Base-by-base conservation (phyloP, 2,888 invertebrate genomes). In the Rhingia campestris region DNA sequence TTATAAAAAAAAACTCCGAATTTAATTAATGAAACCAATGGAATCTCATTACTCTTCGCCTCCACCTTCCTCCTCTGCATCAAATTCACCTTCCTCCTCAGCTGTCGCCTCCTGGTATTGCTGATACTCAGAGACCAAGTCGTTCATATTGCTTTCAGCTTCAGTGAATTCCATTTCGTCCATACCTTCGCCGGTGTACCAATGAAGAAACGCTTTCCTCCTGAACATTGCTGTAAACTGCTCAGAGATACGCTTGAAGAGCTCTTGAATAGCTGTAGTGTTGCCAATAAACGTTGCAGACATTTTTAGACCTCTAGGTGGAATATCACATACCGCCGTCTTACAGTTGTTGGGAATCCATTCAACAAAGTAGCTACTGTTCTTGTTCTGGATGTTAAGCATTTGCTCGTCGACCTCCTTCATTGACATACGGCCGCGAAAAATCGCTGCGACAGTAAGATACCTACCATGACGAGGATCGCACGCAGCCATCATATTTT, bases 121-220 rank as follows among this genome's bases (percentile, higher is more conserved):
- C 91, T 98, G 97, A 92, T 98, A 98, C 91, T 97, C 97, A 0
- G 96, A 96, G n/a, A 97, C 96, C 91, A 97, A 91, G 90, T 97
- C 97, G 92, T 96, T 98, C 97, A 98, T 98, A 94, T 98, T 99
- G 90, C 97, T 97, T 93, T 97, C 95, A 0, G 95, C 98, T 92
- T 98, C 98, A 4, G 97, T 97, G 94, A 97, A 98, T 92, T 97
- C 97, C 97, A 98, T 97, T 92, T 97, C 97, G 92, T 98, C 97
- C 97, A 98, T 97, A 88, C 98, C 98, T 92, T 97, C 98, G 86
- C 97, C 98, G 35, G 97, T 98, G 93, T 98, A 98, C 98, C 98
- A 98, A 94, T 98, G 98, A 92, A 98, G 94, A 95, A 98, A 98
- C 92, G 98, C 98, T 93, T 97, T 98, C 90, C 98, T 95, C 90